Conservation (phyloP, 2,888 invertebrate species). For the Tridacna crocea region DNA sequence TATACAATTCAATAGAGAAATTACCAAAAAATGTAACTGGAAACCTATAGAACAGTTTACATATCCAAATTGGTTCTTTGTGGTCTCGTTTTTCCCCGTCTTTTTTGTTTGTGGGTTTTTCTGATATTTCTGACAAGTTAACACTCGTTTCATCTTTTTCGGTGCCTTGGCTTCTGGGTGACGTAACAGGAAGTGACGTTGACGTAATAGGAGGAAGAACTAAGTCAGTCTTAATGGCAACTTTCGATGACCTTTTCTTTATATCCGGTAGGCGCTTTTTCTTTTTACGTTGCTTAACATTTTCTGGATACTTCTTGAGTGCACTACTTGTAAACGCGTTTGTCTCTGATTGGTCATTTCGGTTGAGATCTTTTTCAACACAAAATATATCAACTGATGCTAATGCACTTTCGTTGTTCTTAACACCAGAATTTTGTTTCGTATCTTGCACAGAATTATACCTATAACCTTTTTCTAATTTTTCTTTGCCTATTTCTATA, state of each 20-base stretch:
- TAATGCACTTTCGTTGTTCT: neutral
- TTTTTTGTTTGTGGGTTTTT: neutral
- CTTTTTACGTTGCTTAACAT: conserved; percentile 30
- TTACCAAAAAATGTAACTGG: conserved; percentile 64
- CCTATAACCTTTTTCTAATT: too few species aligned
- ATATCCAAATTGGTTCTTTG: conserved; percentile 51
- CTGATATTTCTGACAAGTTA: conserved; percentile 4
- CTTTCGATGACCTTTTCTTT: conserved; percentile 56
- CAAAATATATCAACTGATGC: conserved; percentile 7
- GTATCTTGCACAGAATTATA: too few species aligned
- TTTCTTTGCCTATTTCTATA: too few species aligned
- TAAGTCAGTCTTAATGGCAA: conserved; percentile 17
- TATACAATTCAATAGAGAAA: neutral
- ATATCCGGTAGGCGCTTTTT: conserved; percentile 42
- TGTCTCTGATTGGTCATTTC: neutral
- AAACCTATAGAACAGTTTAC: conserved; percentile 57
- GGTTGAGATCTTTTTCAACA: neutral
- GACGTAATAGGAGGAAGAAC: conserved; percentile 25
- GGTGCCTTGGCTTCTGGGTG: neutral
- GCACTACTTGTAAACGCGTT: neutral
- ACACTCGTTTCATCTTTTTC: neutral
- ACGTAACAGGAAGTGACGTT: neutral
- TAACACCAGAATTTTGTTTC: neutral
- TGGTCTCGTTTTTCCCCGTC: neutral
- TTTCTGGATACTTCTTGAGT: neutral